Evolutionary conservation across 2,888 invertebrate genomes (phyloP), one percentile per base, ranked within the genome.

Genomic region (Caenorhabditis afra): DNA sequence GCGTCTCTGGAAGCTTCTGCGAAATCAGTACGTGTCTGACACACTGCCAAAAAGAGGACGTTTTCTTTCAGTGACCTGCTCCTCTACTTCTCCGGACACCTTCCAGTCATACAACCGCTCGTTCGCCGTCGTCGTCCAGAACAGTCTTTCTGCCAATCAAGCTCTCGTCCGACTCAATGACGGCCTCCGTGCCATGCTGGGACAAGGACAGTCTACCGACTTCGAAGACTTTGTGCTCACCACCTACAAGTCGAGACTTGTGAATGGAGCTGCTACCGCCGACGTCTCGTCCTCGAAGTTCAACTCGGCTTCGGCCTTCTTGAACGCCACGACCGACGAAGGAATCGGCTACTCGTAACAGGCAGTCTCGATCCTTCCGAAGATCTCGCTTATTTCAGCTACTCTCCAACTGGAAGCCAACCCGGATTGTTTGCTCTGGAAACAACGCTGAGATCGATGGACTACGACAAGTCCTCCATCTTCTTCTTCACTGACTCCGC

Each of bases 401-500:
- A 71, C 29, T 79, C 83, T 35, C 68, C 81, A 22, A 12, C 53
- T 35, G 66, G 68, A 7, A 11, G 58, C 1, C 83, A 81, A 64
- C 79, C 81, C 2, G 78, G 79, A 50, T 44, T 81, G 1, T 53
- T 55, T 5, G 83, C 83, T 10, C 44, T 83, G 18, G 61, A 74
- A 29, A 66, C 79, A 0, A 73, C 83, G 10, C 16, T 83, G 41
- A 50, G 47, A 44, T 71, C 76, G 0, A 68, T 83, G 64, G 76
- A 76, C 47, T 70, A 74, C 50, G 83, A 83, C 44, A 83, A 83
- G 49, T 81, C 81, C 0, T 81, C 83, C 35, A 79, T 83, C 23
- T 81, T 83, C 65, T 64, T 83, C 41, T 83, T 83, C 74, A 71
- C 78, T 5, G 79, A 79, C 53, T 68, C 83, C 10, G 41, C 65